These are phyloP conservation scores for Xiphophorus maculatus DNA, from an alignment of 2,113 vertebrate species.

Conservation along the genomic window DNA sequence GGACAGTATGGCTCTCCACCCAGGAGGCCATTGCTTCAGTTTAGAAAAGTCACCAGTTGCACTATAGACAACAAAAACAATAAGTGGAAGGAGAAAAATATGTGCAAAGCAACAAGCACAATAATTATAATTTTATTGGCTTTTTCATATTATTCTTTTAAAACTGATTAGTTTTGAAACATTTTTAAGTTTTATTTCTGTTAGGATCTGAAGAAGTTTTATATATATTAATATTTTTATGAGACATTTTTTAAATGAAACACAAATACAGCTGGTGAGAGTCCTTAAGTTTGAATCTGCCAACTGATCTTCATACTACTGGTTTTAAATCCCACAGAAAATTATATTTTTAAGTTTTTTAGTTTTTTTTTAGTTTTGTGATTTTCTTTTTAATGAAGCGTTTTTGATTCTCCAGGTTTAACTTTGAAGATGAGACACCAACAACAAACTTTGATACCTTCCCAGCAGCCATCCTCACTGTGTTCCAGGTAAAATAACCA, in stretches of 20 bases:
- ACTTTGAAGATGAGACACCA: conserved; percentile 92
- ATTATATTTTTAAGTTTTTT: neutral
- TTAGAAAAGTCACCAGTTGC: too few relatives aligned
- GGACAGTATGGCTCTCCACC: neutral
- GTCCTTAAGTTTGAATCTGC: neutral
- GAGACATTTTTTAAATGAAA: too few relatives aligned
- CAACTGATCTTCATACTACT: neutral
- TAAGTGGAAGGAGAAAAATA: too few relatives aligned
- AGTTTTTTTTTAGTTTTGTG: neutral
- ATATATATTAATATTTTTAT: too few relatives aligned
- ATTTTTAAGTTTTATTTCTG: too few relatives aligned
- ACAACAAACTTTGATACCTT: conserved; percentile 97
- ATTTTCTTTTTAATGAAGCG: conserved; percentile 2
- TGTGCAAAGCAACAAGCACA: too few relatives aligned
- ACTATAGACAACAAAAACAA: too few relatives aligned
- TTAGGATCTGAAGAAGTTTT: too few relatives aligned
- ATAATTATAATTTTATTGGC: too few relatives aligned
- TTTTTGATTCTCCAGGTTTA: conserved; percentile 85
- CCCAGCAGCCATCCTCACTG: conserved; percentile 95
- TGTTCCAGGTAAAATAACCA: conserved; percentile 88
- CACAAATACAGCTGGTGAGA: too few relatives aligned
- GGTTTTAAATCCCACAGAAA: conserved; percentile 10
- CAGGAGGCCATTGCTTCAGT: neutral
- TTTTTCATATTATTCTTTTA: too few relatives aligned
- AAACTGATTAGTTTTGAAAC: too few relatives aligned